A percentile compares a stretch with the other conserved stretches of the same genome.
Conservation (phyloP, 2,797 vertebrate genomes). For the Pagetopsis macropterus region DNA sequence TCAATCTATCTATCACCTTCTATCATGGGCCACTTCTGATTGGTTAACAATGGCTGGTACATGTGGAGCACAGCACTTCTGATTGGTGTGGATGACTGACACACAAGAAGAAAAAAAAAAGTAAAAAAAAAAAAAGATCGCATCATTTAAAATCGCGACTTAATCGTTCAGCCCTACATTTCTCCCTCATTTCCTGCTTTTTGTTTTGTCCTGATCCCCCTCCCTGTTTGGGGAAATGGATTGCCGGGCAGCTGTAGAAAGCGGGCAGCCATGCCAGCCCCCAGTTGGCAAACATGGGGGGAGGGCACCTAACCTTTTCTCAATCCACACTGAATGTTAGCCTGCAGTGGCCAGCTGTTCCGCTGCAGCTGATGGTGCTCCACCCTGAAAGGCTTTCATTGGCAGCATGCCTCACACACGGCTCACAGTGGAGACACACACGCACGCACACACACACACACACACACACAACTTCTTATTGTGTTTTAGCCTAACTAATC, state of each 20-base stretch:
- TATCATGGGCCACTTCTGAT: too few relatives aligned
- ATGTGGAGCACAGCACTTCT: too few relatives aligned
- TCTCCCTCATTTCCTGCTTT: slow-evolving; percentile 41
- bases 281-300: slow-evolving; percentile 57
- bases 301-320: slow-evolving; percentile 63
- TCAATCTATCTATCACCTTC: too few relatives aligned
- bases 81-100: too few relatives aligned
- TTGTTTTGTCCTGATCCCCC: slow-evolving; percentile 36
- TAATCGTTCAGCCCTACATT: background rate
- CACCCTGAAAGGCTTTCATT: slow-evolving; percentile 76
- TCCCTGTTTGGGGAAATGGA: slow-evolving; percentile 44
- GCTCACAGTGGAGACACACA: slow-evolving; percentile 28
- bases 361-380: slow-evolving; percentile 77
- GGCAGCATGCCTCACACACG: slow-evolving; percentile 68
- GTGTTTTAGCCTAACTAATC: slow-evolving; percentile 52
- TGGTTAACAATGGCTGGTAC: too few relatives aligned
- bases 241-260: slow-evolving; percentile 34
- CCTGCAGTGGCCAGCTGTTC: slow-evolving; percentile 76
- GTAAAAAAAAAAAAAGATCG: too few relatives aligned
- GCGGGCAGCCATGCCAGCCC: slow-evolving; percentile 47
- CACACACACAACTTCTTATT: slow-evolving; percentile 46
- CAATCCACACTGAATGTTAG: slow-evolving; percentile 44
- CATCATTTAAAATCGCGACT: too few relatives aligned
- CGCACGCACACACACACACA: slow-evolving; percentile 18
- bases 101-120: too few relatives aligned